Evolutionary conservation across 2,888 invertebrate species (phyloP).

Genomic region (Amphipyra berbera): DNA sequence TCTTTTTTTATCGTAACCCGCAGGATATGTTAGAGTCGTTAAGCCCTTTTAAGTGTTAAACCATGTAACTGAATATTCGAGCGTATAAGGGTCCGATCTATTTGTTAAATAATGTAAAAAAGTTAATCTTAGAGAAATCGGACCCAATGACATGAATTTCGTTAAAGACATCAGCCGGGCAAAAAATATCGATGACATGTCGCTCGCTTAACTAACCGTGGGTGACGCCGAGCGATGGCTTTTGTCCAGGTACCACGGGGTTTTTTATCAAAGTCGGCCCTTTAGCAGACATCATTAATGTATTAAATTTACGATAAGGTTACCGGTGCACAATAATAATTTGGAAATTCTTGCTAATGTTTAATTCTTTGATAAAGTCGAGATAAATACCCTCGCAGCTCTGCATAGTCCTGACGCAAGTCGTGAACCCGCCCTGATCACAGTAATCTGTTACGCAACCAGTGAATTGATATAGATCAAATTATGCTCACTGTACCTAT

Average conservation of each 20-base stretch:
- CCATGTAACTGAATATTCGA: conserved; percentile 90
- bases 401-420: conserved; percentile 19
- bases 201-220: conserved; percentile 78
- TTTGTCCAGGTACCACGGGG: conserved; percentile 74
- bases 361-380: conserved; percentile 42
- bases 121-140: conserved; percentile 89
- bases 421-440: conserved; percentile 6
- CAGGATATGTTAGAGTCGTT: conserved; percentile 90
- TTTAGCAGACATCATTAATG: conserved; percentile 83
- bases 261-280: conserved; percentile 80
- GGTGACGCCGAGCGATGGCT: conserved; percentile 75
- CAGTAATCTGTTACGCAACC: conserved; percentile 26
- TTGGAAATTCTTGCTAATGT: conserved; percentile 63
- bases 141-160: conserved; percentile 88
- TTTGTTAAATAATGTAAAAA: conserved; percentile 89
- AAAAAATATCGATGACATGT: conserved; percentile 88
- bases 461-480: conserved; percentile 37
- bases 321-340: conserved; percentile 71
- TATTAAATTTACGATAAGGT: conserved; percentile 86
- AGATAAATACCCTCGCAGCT: conserved; percentile 27
- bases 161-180: conserved; percentile 86
- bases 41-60: conserved; percentile 90
- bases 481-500: conserved; percentile 43
- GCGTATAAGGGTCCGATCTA: conserved; percentile 88
- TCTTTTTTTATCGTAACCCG: conserved; percentile 89